Evolutionary conservation across 2,797 vertebrate genomes (phyloP).

Genomic region (Esox lucius): DNA sequence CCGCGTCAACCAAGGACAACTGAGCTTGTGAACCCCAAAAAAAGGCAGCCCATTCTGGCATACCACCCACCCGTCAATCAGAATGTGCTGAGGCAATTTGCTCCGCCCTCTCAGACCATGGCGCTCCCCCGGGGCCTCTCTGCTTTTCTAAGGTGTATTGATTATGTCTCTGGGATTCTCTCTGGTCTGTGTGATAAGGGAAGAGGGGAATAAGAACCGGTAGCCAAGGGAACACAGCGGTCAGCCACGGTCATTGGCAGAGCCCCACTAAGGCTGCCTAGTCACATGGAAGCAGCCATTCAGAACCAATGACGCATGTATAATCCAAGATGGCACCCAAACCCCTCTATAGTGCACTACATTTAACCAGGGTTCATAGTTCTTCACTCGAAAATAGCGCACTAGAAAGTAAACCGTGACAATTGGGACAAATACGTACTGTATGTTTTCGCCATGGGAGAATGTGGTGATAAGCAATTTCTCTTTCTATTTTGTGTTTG

Average conservation of each 20-base stretch:
- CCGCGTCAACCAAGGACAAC: no score
- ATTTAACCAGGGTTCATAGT: no score
- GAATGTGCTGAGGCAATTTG: neutral
- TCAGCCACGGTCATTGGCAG: neutral
- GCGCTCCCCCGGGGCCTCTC: neutral
- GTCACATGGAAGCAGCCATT: constrained; percentile 6
- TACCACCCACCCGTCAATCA: neutral
- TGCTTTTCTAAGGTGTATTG: neutral
- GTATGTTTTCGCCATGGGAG: neutral
- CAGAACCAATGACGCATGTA: neutral
- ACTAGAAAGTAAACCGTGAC: neutral
- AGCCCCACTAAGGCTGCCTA: neutral
- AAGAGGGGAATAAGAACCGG: neutral
- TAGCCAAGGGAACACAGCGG: neutral
- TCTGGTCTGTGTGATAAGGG: neutral
- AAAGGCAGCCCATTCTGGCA: no score
- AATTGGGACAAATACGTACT: neutral
- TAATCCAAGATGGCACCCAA: neutral
- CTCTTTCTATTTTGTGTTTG: neutral
- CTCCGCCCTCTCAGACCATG: neutral
- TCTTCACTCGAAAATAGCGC: neutral
- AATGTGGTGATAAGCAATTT: neutral
- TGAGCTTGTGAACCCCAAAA: no score
- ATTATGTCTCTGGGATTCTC: neutral
- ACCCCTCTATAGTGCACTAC: neutral